Evolutionary conservation across 2,113 vertebrate species (phyloP).

Genomic region (Cyphomyrus plagiostoma): DNA sequence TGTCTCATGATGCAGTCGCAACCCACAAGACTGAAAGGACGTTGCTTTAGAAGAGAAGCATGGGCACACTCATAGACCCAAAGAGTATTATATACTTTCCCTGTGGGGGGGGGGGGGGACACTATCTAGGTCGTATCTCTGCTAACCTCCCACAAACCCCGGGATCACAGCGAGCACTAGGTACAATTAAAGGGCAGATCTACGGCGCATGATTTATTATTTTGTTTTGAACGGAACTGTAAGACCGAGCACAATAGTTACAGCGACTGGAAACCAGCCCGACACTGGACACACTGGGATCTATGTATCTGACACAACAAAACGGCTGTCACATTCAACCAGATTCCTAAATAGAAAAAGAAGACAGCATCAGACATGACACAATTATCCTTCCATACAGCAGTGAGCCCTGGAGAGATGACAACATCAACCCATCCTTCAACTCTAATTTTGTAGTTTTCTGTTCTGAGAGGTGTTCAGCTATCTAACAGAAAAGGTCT

Average conservation of each 20-base stretch:
- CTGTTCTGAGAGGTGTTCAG: not conserved
- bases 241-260: not conserved
- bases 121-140: not conserved
- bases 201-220: not conserved
- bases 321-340: not conserved
- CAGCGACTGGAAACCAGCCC: not conserved
- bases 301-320: not conserved
- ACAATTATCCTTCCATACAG: not conserved
- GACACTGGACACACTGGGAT: not conserved
- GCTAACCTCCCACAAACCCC: not conserved
- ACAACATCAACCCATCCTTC: not conserved
- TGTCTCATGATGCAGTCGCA: not conserved
- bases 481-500: not conserved
- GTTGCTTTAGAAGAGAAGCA: not conserved
- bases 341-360: not conserved
- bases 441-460: not conserved
- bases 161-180: not conserved
- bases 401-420: not conserved
- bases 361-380: not conserved
- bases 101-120: no score
- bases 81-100: not conserved
- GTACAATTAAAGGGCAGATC: not conserved
- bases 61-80: not conserved
- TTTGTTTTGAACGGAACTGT: not conserved
- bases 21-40: not conserved